phyloP scores from a whole-genome alignment of 2,888 invertebrate genomes.

The Gastracanthus pulcherrimus region DNA sequence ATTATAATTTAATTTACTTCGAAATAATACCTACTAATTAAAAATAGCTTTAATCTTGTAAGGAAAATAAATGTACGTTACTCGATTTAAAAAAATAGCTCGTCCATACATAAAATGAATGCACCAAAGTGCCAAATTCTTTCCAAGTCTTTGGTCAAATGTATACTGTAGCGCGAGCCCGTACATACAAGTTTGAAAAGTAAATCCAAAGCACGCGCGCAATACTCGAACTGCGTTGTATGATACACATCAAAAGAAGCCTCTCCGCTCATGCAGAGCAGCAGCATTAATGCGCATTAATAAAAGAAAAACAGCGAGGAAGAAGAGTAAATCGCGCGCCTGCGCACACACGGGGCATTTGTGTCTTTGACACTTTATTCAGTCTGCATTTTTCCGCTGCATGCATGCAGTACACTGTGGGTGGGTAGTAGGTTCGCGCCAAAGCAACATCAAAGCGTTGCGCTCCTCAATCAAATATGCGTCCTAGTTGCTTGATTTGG shows the following conservation, averaged over 20 bases:
- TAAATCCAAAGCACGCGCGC: neutral
- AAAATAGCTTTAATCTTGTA: neutral
- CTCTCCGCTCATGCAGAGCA: no score
- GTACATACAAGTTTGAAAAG: neutral
- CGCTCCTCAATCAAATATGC: constrained; percentile 42
- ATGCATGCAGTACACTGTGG: neutral
- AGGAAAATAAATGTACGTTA: neutral
- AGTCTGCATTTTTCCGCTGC: neutral
- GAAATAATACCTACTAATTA: no score
- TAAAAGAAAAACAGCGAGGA: neutral
- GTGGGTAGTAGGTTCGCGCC: neutral
- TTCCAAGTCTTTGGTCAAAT: neutral
- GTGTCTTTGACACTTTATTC: constrained; percentile 27
- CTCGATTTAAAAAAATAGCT: neutral
- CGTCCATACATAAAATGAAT: neutral
- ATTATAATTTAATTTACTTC: no score
- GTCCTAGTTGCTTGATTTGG: constrained; percentile 39
- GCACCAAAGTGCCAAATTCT: neutral
- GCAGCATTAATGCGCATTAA: constrained; percentile 8
- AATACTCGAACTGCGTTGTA: no score
- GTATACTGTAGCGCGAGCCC: no score
- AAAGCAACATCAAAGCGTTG: constrained; percentile 35
- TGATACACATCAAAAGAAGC: neutral
- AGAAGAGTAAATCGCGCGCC: neutral
- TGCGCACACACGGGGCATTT: neutral